Evolutionary conservation across 2,888 invertebrate genomes (phyloP).

Genomic region (Brachyptera risi): DNA sequence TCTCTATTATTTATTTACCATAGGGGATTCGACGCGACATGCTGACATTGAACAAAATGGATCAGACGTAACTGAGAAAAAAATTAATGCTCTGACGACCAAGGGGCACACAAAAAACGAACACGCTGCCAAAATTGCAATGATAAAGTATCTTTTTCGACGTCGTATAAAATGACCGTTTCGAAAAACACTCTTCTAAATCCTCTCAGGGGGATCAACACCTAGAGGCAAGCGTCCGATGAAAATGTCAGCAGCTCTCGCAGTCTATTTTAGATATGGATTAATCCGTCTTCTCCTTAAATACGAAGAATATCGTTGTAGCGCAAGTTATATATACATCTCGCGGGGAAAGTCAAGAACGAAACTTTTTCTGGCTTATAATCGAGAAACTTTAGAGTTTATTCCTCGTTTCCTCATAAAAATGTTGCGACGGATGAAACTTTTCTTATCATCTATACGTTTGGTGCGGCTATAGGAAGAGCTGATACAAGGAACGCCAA

Average conservation of each 20-base stretch:
- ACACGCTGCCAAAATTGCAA: constrained; percentile 12
- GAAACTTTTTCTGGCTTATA: background rate
- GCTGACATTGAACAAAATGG: constrained; percentile 2
- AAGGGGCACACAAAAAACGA: background rate
- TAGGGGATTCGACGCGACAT: background rate
- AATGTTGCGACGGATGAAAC: background rate
- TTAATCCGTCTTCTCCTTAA: background rate
- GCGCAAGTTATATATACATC: constrained; percentile 1
- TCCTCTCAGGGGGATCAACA: background rate
- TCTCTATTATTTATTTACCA: background rate
- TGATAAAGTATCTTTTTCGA: constrained; percentile 2
- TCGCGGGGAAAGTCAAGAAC: background rate
- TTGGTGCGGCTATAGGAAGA: background rate
- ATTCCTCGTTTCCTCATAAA: background rate
- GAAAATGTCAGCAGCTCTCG: background rate
- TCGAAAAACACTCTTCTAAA: background rate
- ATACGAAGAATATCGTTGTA: constrained; percentile 9
- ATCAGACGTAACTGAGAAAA: constrained; percentile 1
- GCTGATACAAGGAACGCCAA: too few relatives aligned
- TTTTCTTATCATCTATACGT: background rate
- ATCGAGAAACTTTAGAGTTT: background rate
- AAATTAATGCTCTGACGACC: constrained; percentile 1
- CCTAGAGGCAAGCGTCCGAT: background rate
- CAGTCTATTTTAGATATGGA: background rate
- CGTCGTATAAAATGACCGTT: background rate